Evolutionary conservation across 2,797 vertebrate genomes (phyloP).

Genomic region (Cygnus olor): DNA sequence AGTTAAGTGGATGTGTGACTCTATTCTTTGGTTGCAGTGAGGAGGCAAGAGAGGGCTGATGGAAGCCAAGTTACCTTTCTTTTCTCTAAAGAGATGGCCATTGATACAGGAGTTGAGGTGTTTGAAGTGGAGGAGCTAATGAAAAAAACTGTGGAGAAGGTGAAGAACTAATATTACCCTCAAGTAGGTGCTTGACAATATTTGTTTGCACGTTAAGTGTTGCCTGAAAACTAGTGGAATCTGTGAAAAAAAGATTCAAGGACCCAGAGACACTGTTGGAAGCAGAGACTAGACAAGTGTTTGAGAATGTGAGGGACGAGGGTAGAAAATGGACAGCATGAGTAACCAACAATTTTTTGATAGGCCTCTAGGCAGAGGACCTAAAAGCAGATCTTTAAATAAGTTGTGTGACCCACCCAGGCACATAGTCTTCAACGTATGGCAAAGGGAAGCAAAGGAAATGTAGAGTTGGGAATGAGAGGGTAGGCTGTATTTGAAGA

Average conservation of each 20-base stretch:
- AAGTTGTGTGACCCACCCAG: fast-evolving
- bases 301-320: not conserved
- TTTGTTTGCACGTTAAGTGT: not conserved
- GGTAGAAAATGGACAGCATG: not conserved
- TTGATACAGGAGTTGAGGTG: not conserved
- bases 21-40: not conserved
- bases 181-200: not conserved
- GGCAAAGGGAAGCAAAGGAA: not conserved
- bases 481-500: not conserved
- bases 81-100: not conserved
- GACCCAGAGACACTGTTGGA: not conserved
- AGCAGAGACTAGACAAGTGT: not conserved
- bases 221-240: not conserved
- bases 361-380: not conserved
- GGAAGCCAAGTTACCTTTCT: not conserved
- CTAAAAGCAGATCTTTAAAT: not conserved
- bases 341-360: not conserved
- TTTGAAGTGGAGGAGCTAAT: not conserved
- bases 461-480: not conserved
- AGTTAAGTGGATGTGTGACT: not conserved
- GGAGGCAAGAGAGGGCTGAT: not conserved
- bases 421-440: not conserved
- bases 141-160: not conserved
- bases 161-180: not conserved
- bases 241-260: not conserved